Evolutionary conservation across 2,797 vertebrate genomes (phyloP), one percentile per base, ranked within the genome.

Genomic region (Amazona ochrocephala): DNA sequence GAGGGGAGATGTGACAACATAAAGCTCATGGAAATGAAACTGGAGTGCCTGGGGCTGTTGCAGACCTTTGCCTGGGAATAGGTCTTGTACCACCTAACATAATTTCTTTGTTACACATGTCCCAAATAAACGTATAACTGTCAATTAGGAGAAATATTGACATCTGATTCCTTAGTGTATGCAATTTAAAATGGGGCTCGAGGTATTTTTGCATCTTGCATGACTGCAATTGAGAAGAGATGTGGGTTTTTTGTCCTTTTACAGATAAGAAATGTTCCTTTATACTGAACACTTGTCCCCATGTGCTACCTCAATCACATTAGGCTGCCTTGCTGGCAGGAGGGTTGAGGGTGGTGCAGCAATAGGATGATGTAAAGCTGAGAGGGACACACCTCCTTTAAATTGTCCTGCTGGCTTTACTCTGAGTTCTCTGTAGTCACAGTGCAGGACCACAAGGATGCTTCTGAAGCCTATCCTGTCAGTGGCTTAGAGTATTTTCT

Each of bases 31-130:
- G 88, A 90, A 95, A 60, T 84, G 54, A 54, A 58, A 78, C 22
- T 61, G 54, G 37, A 13, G 95, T 80, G 97, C 98, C 95, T 42
- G 16, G 48, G 96, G 98, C 97, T 68, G 5, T 39, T 48, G 26
- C 32, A 95, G 97, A 97, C 97, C 97, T 98, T 97, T 96, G 67
- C 92, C 84, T 91, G 74, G 89, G 39, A 45, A 72, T 77, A 93
- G 75, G 72, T 76, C 75, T 42, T 84, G 80, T 87, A 39, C 80
- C 64, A 68, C 20, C 68, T 96, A 96, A 97, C 93, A 18, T 62
- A 62, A 96, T 96, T 97, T 80, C 84, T 79, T 11, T 67, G 72
- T 94, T 90, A 93, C 84, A 68, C 66, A 92, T 87, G 89, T 95
- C 93, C 82, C 88, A 72, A 90, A 72, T 93, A 84, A 97, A 96